Conservation (phyloP, 2,888 invertebrate genomes). For the Hartigia nigra region DNA sequence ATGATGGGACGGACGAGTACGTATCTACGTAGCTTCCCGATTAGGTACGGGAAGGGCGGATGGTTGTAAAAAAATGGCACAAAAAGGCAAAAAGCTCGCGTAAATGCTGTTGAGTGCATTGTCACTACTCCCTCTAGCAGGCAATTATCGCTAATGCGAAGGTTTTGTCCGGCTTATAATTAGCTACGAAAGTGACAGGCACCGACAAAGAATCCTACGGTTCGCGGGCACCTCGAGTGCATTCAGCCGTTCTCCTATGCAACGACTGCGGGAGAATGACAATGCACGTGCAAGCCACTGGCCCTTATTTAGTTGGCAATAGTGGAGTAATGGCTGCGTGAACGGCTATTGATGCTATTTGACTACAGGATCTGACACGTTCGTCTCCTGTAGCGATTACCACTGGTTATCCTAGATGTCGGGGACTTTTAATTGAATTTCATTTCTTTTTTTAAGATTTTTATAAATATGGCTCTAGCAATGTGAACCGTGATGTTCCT, state of each 20-base stretch:
- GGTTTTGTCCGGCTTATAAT: constrained; percentile 54
- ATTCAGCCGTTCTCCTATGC: constrained; percentile 23
- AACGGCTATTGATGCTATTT: background rate
- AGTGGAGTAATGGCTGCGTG: background rate
- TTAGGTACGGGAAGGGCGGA: background rate
- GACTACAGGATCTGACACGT: background rate
- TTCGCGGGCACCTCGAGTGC: constrained; percentile 26
- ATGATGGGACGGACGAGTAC: background rate
- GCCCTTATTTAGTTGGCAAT: constrained; percentile 31
- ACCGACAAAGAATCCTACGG: constrained; percentile 46
- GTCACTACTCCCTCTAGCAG: constrained; percentile 28
- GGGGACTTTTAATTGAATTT: background rate
- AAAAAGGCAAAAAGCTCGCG: constrained; percentile 39
- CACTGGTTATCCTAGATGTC: background rate
- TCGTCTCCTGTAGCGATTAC: background rate
- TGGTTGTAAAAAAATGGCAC: constrained; percentile 22
- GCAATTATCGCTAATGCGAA: constrained; percentile 51
- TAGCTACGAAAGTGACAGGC: constrained; percentile 50
- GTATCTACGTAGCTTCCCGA: background rate
- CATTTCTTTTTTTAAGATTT: background rate
- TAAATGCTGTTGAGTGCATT: constrained; percentile 30
- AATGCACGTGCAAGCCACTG: constrained; percentile 39
- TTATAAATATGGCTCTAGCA: background rate
- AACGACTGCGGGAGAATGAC: constrained; percentile 29
- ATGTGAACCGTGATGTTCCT: background rate